These are phyloP conservation scores for Oppia nitens DNA, from an alignment of 1,140 invertebrate genomes.

Conservation along the genomic window DNA sequence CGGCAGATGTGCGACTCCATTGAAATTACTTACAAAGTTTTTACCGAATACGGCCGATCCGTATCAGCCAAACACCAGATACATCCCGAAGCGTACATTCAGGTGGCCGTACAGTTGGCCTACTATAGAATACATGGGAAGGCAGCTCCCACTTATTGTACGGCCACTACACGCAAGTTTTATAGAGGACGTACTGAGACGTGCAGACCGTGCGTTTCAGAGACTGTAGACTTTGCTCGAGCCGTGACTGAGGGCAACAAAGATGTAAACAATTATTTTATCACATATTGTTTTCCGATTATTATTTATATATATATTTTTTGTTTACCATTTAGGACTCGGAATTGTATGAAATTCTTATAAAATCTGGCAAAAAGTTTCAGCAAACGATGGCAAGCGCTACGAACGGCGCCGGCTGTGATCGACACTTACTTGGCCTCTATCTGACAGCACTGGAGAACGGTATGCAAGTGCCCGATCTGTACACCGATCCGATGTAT, in stretches of 20 bases:
- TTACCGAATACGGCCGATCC: slow-evolving; percentile 36
- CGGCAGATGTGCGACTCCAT: slow-evolving; percentile 6
- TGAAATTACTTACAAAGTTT: slow-evolving; percentile 23
- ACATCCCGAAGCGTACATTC: slow-evolving; percentile 44
- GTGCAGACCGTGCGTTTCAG: slow-evolving; percentile 32
- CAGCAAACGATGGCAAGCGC: slow-evolving; percentile 27
- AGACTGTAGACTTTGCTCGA: slow-evolving; percentile 27
- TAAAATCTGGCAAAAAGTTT: slow-evolving; percentile 27
- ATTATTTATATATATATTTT: background rate
- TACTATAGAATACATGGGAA: slow-evolving; percentile 37
- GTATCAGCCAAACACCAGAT: slow-evolving; percentile 32
- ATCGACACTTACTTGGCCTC: slow-evolving; percentile 37
- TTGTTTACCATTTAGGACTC: background rate
- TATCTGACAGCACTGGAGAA: slow-evolving; percentile 34
- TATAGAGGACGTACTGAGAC: slow-evolving; percentile 38
- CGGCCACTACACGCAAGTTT: slow-evolving; percentile 34
- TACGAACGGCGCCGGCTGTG: slow-evolving; percentile 31
- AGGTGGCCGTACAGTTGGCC: slow-evolving; percentile 43
- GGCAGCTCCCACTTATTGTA: slow-evolving; percentile 33
- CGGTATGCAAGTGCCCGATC: slow-evolving; percentile 32
- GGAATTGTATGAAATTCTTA: slow-evolving; percentile 22
- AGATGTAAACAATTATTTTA: slow-evolving; percentile 19
- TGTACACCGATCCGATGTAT: slow-evolving; percentile 38
- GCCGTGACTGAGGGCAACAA: slow-evolving; percentile 27
- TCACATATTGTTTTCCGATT: background rate